Evolutionary conservation across 1,140 invertebrate genomes (phyloP).

Genomic region (Pristionchus pacificus): DNA sequence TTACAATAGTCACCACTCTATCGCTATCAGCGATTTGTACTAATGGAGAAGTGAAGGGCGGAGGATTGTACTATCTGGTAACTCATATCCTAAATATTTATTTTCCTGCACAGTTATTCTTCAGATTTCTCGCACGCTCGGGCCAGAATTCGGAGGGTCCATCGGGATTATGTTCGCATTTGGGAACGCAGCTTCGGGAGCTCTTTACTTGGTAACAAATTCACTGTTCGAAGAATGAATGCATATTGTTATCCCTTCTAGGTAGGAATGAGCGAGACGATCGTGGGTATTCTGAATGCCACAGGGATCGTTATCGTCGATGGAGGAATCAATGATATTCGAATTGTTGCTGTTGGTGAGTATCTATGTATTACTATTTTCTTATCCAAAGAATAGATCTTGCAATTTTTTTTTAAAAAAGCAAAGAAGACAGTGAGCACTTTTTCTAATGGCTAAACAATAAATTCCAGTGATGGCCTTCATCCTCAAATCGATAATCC

Average conservation of each 20-base stretch:
- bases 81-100: slow-evolving; percentile 9
- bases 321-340: slow-evolving; percentile 58
- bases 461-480: slow-evolving; percentile 49
- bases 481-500: slow-evolving; percentile 46
- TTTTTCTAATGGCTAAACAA: no score
- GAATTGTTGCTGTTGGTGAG: slow-evolving; percentile 63
- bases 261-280: slow-evolving; percentile 91
- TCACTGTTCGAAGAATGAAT: not conserved
- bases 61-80: slow-evolving; percentile 63
- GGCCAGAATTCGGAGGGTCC: slow-evolving; percentile 93
- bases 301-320: not conserved
- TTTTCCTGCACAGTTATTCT: slow-evolving; percentile 67
- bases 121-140: slow-evolving; percentile 77
- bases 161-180: slow-evolving; percentile 94
- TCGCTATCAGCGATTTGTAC: slow-evolving; percentile 95
- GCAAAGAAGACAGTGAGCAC: no score
- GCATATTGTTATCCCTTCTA: no score
- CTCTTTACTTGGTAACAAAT: slow-evolving; percentile 76
- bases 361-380: not conserved
- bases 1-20: slow-evolving; percentile 87
- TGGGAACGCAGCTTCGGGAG: slow-evolving; percentile 89
- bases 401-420: no score
- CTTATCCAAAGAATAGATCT: no score
- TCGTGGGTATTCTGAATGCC: slow-evolving; percentile 57
- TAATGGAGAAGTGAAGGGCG: slow-evolving; percentile 97